Evolutionary conservation across 2,797 vertebrate genomes (phyloP), one percentile per base, ranked within the genome.

Genomic region (Aphelocoma californica): DNA sequence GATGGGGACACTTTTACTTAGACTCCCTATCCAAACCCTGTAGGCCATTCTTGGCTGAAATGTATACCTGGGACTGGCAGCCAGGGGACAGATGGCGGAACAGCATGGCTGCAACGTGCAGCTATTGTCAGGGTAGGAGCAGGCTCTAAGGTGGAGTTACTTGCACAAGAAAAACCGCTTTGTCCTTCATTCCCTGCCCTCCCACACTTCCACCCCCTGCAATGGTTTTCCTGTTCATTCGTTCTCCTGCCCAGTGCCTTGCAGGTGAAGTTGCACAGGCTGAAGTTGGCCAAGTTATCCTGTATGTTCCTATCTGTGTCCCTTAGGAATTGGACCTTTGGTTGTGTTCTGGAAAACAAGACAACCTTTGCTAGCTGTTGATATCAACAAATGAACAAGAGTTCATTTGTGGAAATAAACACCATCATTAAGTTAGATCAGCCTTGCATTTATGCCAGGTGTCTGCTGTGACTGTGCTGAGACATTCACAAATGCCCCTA

Each of bases 321-420:
- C 10, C 32, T 56, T 51, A 25, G 24, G 70, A 62, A 70, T 7
- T 29, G 28, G 65, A 56, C 23, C 23, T 75, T 70, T 17, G 48
- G 47, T 64, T 48, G 29, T 32, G 40, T 75, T 79, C 77, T 66
- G 60, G 62, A 67, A 74, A 77, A 71, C 25, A 11, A 3, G 23
- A 61, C 50, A 67, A 48, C 8, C n/a, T 53, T 85, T 6, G 3
- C 32, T 66, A 44, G 21, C 31, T 94, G 75, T 66, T 84, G 66
- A 42, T 71, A 38, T 51, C 40, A 45, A 10, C 12, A 9, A 17
- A 38, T 51, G 36, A 45, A 10, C 12, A 9, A 17, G 28, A 80
- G 26, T 34, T 90, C 8, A 19, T 77, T 79, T 77, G 29, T 90
- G 81, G 66, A 83, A 92, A 72, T 38, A 64, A 95, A 40, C 23